Evolutionary conservation across 2,797 vertebrate genomes (phyloP).

Genomic region (Sebastes reedi): DNA sequence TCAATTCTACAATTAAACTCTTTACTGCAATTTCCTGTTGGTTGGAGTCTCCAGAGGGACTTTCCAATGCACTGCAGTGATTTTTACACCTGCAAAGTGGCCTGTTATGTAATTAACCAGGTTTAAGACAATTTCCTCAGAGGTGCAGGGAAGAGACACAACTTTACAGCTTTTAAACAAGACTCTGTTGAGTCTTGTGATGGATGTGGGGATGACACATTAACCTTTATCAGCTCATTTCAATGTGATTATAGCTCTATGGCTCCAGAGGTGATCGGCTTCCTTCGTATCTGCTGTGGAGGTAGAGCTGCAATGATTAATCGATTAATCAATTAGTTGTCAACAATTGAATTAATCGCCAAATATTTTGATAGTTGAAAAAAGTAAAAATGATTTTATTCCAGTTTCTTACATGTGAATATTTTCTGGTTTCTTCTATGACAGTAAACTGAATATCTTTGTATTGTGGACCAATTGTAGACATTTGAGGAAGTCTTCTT

Average conservation of each 20-base stretch:
- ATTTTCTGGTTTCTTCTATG: too few species aligned
- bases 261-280: neutral
- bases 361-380: too few species aligned
- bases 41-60: conserved; percentile 65
- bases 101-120: conserved; percentile 68
- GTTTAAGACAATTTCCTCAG: conserved; percentile 55
- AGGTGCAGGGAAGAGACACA: conserved; percentile 11
- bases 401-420: too few species aligned
- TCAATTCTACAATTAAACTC: conserved; percentile 78
- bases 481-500: too few species aligned
- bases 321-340: too few species aligned
- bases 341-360: too few species aligned
- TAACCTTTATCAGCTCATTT: conserved; percentile 3
- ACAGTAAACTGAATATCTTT: too few species aligned
- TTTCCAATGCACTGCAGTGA: conserved; percentile 29
- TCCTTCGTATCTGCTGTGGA: neutral
- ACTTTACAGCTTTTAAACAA: conserved; percentile 26
- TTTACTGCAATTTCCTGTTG: conserved; percentile 76
- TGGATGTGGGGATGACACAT: neutral
- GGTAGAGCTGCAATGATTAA: too few species aligned
- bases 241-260: neutral
- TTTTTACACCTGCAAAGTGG: conserved; percentile 71
- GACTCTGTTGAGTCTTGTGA: neutral
- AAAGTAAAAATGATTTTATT: too few species aligned
- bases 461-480: too few species aligned